phyloP scores from a whole-genome alignment of 1,140 invertebrate species.

The Heliconius melpomene region DNA sequence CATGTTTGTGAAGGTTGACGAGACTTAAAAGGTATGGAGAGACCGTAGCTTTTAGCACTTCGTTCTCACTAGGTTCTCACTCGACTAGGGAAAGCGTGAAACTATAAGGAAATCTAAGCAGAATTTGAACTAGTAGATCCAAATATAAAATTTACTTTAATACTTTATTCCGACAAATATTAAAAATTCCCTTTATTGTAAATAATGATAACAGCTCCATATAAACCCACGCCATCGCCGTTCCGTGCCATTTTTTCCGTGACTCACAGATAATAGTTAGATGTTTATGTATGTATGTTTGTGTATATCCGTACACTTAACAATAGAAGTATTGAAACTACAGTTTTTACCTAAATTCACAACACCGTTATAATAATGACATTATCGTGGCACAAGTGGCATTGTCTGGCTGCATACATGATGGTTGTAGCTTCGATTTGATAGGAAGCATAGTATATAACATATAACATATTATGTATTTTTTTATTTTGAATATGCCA shows the following conservation, averaged over 20 bases:
- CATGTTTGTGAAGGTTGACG: too few relatives aligned
- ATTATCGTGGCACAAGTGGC: background rate
- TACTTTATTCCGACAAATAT: too few relatives aligned
- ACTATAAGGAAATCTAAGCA: background rate
- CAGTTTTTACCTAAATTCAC: background rate
- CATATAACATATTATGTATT: too few relatives aligned
- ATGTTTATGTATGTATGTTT: conserved; percentile 35
- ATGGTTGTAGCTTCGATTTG: too few relatives aligned
- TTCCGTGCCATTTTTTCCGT: conserved; percentile 47
- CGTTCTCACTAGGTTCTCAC: background rate
- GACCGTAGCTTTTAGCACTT: too few relatives aligned
- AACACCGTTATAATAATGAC: background rate
- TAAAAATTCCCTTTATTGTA: too few relatives aligned
- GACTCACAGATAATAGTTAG: conserved; percentile 48
- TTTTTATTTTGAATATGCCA: too few relatives aligned
- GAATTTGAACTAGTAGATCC: too few relatives aligned
- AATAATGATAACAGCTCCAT: conserved; percentile 33
- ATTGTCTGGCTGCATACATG: too few relatives aligned
- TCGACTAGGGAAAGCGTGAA: background rate
- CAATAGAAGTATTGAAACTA: conserved; percentile 21
- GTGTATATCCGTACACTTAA: conserved; percentile 25
- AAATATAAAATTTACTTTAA: too few relatives aligned
- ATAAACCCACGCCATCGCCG: conserved; percentile 33
- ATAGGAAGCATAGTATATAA: too few relatives aligned
- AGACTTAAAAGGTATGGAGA: too few relatives aligned